Base-by-base conservation (phyloP, 2,113 vertebrate genomes). In the Synchiropus splendidus region DNA sequence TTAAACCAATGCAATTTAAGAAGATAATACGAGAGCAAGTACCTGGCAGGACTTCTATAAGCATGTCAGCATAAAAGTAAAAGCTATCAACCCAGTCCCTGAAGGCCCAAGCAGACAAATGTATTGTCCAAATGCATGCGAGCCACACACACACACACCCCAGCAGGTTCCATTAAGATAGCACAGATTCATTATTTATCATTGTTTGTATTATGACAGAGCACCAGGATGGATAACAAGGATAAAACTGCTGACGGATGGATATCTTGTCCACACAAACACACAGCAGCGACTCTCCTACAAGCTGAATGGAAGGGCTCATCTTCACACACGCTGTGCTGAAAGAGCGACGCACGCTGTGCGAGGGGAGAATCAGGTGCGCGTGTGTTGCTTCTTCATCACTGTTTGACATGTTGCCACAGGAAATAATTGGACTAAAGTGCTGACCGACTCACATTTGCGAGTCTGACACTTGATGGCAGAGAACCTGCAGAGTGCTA, bases 361-460 rank as follows among this genome's bases (percentile, higher is more conserved):
- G 6, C 36, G 38, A 35, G 40, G 16, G 51, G n/a, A 8, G 34
- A 18, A 16, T 58, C 38, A 47, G 40, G 18, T 51, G 21, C 17
- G 36, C 48, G 16, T 36, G 45, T 36, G 35, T 58, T 51, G 12
- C 40, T 63, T 62, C 50, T 65, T 44, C 48, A 39, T 62, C 32
- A 61, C 45, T 34, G 37, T 67, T 43, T 66, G 71, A 67, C 47
- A 48, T 40, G 70, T 51, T 58, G 51, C 53, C 54, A 57, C 31
- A 61, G 68, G 53, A 74, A 54, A 64, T 64, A 66, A 55, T 51
- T 56, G 31, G 40, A 65, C 34, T 45, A 62, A 61, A 77, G 44
- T 59, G 71, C 77, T 77, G 74, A 79, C 63, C 54, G 61, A 69
- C 61, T 66, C 66, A 75, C 61, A 71, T 73, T 51, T 48, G 69